Conservation (phyloP, 2,797 vertebrate species). For the Myotis findleyi region DNA sequence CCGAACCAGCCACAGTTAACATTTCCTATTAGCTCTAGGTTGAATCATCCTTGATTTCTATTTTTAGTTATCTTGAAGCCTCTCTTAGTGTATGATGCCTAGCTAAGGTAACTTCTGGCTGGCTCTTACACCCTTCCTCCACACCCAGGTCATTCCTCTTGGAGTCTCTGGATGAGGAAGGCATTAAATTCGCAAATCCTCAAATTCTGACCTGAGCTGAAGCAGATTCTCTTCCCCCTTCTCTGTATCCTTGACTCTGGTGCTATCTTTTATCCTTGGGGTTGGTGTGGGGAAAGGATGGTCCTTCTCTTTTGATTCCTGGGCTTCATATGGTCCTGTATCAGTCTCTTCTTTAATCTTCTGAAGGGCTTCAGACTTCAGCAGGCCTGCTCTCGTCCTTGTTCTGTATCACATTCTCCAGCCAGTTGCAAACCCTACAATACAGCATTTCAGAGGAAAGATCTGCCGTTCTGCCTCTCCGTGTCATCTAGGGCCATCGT, state of each 20-base stretch:
- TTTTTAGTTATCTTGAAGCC: constrained; percentile 27
- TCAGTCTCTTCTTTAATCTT: not conserved
- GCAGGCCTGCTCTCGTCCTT: not conserved
- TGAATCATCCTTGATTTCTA: not conserved
- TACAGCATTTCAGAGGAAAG: constrained; percentile 18
- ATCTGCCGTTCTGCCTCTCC: not conserved
- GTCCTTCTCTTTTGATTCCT: not conserved
- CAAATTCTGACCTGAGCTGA: not conserved
- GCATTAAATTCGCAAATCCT: not conserved
- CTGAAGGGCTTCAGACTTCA: not conserved
- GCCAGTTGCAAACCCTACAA: not conserved
- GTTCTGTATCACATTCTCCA: not conserved
- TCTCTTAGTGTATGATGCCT: not conserved
- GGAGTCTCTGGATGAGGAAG: not conserved
- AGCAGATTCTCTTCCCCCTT: not conserved
- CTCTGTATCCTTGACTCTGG: not conserved
- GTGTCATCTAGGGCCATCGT: not conserved
- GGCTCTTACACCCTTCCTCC: not conserved
- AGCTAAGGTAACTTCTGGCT: constrained; percentile 34
- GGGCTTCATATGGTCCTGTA: not conserved
- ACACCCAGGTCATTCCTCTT: not conserved
- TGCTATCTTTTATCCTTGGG: not conserved
- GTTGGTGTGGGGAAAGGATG: not conserved
- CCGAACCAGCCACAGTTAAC: not conserved
- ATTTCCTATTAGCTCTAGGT: not conserved